phyloP scores from a whole-genome alignment of 2,113 vertebrate genomes.

The Hypocryptadius cinnamomeus region DNA sequence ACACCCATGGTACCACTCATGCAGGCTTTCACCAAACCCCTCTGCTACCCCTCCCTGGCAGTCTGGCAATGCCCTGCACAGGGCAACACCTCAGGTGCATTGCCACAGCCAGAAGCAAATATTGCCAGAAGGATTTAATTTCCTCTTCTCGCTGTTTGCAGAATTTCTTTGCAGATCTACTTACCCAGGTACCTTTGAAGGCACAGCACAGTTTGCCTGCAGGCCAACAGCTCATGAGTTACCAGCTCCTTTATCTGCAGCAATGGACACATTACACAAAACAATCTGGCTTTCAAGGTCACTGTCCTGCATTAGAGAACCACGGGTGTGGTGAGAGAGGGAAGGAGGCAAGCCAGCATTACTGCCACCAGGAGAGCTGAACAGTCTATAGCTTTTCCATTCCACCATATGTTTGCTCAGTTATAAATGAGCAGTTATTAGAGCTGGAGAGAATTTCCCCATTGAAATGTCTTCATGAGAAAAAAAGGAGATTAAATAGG shows the following conservation, averaged over 20 bases:
- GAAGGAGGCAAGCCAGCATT: neutral
- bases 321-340: neutral
- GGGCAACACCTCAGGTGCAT: neutral
- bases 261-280: neutral
- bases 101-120: neutral
- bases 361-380: neutral
- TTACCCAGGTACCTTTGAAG: neutral
- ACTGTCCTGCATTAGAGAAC: neutral
- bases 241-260: neutral
- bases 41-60: rapidly evolving
- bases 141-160: neutral
- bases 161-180: neutral
- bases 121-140: neutral
- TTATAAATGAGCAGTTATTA: neutral
- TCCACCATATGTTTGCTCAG: neutral
- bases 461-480: neutral
- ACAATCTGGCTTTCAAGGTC: neutral
- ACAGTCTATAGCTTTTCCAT: neutral
- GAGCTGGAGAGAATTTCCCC: neutral
- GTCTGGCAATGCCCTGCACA: neutral
- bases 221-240: rapidly evolving
- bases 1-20: neutral
- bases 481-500: neutral
- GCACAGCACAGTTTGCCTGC: neutral
- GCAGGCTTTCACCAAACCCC: neutral